Conservation (phyloP, 2,113 vertebrate species). For the Uropsilus gracilis region DNA sequence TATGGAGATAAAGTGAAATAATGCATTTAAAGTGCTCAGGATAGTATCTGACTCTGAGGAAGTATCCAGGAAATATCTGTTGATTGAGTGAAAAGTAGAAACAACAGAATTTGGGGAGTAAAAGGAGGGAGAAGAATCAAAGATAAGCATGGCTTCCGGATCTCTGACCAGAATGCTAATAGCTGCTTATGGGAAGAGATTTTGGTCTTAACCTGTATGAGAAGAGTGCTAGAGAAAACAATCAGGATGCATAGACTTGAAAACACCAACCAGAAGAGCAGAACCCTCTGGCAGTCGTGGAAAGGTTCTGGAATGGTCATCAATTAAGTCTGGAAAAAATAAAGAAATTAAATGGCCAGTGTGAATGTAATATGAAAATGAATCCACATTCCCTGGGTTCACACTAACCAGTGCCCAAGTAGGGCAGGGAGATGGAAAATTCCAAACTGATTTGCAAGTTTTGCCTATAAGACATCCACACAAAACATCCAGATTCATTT, state of each 20-base stretch:
- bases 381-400: background rate
- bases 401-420: background rate
- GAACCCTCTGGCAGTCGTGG: background rate
- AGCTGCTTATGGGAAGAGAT: background rate
- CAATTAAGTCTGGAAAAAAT: constrained; percentile 30
- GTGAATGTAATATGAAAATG: background rate
- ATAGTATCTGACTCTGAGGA: background rate
- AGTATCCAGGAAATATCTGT: background rate
- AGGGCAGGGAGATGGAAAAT: background rate
- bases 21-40: constrained; percentile 7
- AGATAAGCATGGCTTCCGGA: background rate
- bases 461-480: background rate
- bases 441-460: constrained; percentile 14
- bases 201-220: background rate
- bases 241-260: background rate
- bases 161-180: background rate
- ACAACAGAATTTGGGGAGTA: background rate
- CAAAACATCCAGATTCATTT: background rate
- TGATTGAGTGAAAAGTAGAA: constrained; percentile 20
- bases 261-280: background rate
- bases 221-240: background rate
- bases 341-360: background rate
- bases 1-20: constrained; percentile 32
- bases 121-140: background rate
- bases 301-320: background rate